phyloP scores from a whole-genome alignment of 2,113 vertebrate genomes.

The Caranx melampygus region DNA sequence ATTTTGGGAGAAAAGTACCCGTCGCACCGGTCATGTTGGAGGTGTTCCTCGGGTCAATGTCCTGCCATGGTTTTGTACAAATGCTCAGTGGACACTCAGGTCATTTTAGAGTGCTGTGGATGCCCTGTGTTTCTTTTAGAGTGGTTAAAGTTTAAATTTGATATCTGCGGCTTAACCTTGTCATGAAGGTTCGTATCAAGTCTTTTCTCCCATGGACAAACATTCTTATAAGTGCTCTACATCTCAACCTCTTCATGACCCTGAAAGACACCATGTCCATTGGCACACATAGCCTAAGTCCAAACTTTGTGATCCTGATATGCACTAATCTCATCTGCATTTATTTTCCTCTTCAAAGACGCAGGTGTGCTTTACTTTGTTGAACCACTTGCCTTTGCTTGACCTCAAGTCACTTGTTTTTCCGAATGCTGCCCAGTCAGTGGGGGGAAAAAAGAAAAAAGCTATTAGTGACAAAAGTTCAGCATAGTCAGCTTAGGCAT shows the following conservation, averaged over 20 bases:
- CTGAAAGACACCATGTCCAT: conserved; percentile 26
- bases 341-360: conserved; percentile 22
- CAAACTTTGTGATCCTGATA: conserved; percentile 24
- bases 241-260: conserved; percentile 5
- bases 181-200: not conserved
- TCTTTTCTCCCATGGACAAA: not conserved
- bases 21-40: conserved; percentile 4
- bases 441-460: not conserved
- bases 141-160: not conserved
- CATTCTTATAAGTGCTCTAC: conserved; percentile 1
- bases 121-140: not conserved
- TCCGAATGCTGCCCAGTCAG: not conserved
- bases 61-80: not conserved
- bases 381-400: conserved; percentile 38
- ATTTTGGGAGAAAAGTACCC: conserved; percentile 27
- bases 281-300: not conserved
- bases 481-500: conserved; percentile 34
- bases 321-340: conserved; percentile 26
- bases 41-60: not conserved
- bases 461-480: conserved; percentile 28
- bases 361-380: not conserved
- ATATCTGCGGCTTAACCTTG: not conserved
- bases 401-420: conserved; percentile 27
- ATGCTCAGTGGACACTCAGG: not conserved
- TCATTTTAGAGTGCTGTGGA: not conserved